Percentiles rank a stretch among this genome's conserved stretches.
Conservation (phyloP, 1,140 invertebrate genomes). For the Diorhabda elongata region DNA sequence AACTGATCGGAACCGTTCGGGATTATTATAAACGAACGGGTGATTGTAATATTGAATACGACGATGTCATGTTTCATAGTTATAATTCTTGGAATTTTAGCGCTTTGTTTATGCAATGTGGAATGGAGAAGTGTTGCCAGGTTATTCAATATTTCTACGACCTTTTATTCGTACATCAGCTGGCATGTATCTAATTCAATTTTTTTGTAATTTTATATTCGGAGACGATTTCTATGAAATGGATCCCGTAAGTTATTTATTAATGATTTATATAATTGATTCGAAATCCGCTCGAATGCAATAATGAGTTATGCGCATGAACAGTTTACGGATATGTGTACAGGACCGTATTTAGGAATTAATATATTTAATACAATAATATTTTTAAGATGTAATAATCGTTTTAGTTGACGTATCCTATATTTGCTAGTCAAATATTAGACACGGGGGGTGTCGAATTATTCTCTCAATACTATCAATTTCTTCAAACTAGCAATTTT, state of each 20-base stretch:
- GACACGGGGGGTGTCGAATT: slow-evolving; percentile 12
- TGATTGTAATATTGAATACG: too few species aligned
- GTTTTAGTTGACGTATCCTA: slow-evolving; percentile 11
- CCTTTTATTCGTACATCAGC: background rate
- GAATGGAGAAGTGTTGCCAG: slow-evolving; percentile 12
- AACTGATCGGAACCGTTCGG: too few species aligned
- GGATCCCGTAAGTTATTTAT: slow-evolving; percentile 9
- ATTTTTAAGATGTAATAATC: too few species aligned
- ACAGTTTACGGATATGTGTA: background rate
- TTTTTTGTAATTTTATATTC: slow-evolving; percentile 8
- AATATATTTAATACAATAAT: background rate
- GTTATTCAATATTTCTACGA: slow-evolving; percentile 1
- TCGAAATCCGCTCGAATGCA: too few species aligned
- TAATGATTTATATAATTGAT: too few species aligned
- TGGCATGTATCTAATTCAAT: slow-evolving; percentile 11
- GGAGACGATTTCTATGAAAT: slow-evolving; percentile 14
- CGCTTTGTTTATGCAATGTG: slow-evolving; percentile 1
- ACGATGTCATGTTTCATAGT: too few species aligned
- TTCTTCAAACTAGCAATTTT: background rate
- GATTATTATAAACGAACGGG: too few species aligned
- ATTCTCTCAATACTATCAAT: slow-evolving; percentile 12
- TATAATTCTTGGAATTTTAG: background rate
- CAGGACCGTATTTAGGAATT: background rate
- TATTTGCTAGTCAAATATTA: slow-evolving; percentile 5
- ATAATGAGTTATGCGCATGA: background rate